Evolutionary conservation across 64 coral and sea anemone species (phyloP), one percentile per base, ranked within the genome.

Genomic region (Acropora yongei): DNA sequence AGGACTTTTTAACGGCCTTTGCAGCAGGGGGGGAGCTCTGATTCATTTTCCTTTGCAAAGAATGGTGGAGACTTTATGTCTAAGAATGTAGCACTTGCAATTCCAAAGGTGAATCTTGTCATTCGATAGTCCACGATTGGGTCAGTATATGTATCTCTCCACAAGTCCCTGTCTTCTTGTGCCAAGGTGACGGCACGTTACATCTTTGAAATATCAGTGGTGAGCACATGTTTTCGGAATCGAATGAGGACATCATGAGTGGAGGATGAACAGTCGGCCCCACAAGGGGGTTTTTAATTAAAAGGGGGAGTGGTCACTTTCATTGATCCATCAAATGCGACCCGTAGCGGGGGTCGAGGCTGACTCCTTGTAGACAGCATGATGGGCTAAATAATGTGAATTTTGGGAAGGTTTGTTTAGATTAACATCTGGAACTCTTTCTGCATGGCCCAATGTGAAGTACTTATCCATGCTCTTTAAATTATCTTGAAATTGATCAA

Each of bases 181-280:
- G 68, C 68, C 19, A 71, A 39, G 20, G 3, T 5, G 20, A 71
- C 20, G 20, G 68, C 68, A 71, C 68, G 68, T 17, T 89, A 94
- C 87, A 94, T 94, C 78, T 94, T 90, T 30, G 19, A 80, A 60
- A 94, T 40, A 74, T 94, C 93, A 53, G 79, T 86, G 10, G 80
- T 86, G 10, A 94, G 55, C 12, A 60, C 79, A 45, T 90, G 87
- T 75, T 45, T 12, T 65, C 93, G 40, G 45, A 89, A 94, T n/a
- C 93, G n/a, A 12, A 94, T 53, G 44, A 93, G 30, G 5, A 90
- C 87, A 69, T 86, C 93, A 63, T 63, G 1, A 89, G 55, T 2
- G 78, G 86, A 20, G 86, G 67, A 41, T 89, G 93, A 5, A 89
- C 72, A 18, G 79, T 89, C 3, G 92, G 87, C 60, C 87, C 92